Percentiles rank a stretch among this genome's conserved stretches.
These are phyloP conservation scores for Gyrodactylus salaris DNA, from an alignment of 1,140 invertebrate species.

Conservation along the genomic window DNA sequence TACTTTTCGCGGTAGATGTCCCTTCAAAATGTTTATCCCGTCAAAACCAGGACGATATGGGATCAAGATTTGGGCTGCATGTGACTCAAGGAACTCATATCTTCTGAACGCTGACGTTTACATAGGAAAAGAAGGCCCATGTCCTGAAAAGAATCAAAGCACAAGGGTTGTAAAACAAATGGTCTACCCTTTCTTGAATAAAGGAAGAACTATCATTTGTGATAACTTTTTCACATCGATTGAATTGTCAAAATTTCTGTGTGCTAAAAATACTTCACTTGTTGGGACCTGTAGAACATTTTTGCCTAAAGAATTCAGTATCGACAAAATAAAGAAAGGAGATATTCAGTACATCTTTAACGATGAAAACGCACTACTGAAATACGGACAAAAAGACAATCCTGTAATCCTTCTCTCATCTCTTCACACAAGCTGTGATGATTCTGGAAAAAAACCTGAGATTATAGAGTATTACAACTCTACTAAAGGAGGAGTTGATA, in stretches of 20 bases:
- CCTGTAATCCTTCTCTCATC: too few species aligned
- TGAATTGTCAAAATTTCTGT: neutral
- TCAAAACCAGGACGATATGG: slow-evolving; percentile 22
- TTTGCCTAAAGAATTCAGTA: neutral
- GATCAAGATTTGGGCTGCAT: slow-evolving; percentile 14
- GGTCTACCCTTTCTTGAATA: neutral
- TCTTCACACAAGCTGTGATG: too few species aligned
- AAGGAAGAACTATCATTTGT: neutral
- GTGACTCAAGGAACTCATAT: slow-evolving; percentile 9
- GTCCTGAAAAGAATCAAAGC: neutral
- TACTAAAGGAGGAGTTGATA: too few species aligned
- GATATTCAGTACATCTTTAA: neutral
- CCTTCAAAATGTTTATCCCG: slow-evolving; percentile 17
- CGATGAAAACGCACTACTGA: neutral
- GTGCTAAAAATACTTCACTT: neutral
- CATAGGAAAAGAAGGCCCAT: neutral
- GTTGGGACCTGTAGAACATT: neutral
- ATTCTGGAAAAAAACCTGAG: too few species aligned
- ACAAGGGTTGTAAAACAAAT: slow-evolving; percentile 1
- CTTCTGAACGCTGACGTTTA: slow-evolving; percentile 8
- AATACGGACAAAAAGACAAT: neutral
- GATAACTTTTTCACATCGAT: slow-evolving; percentile 1
- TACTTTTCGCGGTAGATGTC: slow-evolving; percentile 12
- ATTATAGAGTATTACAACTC: too few species aligned
- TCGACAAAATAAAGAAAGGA: neutral